A percentile compares a stretch with the other conserved stretches of the same genome.
phyloP scores from a whole-genome alignment of 1,140 invertebrate species.

The Brachionus rubens region DNA sequence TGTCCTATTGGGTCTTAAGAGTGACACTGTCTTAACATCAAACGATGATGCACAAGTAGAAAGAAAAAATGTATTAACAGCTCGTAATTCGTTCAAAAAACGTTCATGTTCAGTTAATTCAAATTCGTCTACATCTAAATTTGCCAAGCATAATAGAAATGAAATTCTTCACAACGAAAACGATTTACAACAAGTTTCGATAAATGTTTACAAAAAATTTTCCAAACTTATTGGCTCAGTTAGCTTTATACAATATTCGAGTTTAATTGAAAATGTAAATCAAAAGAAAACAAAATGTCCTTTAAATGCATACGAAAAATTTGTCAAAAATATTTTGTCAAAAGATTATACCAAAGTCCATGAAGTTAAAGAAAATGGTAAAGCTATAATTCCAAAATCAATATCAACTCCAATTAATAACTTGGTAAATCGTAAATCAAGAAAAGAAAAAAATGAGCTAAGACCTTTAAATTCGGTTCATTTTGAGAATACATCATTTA shows the following conservation, averaged over 20 bases:
- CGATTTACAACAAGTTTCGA: not conserved
- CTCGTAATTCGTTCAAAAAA: conserved; percentile 26
- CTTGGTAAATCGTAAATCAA: not conserved
- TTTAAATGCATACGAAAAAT: conserved; percentile 1
- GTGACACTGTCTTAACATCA: not conserved
- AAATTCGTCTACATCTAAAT: conserved; percentile 26
- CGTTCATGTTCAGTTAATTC: conserved; percentile 29
- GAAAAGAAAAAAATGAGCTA: not conserved
- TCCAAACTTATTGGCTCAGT: conserved; percentile 4
- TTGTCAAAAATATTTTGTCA: not conserved
- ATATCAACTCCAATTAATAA: not conserved
- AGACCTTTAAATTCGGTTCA: not conserved
- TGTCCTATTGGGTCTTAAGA: conserved; percentile 4
- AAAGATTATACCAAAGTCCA: not conserved
- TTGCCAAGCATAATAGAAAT: not conserved
- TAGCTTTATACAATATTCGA: not conserved
- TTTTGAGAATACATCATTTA: not conserved
- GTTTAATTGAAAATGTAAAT: not conserved
- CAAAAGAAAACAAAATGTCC: conserved; percentile 2
- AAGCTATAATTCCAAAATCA: conserved; percentile 8
- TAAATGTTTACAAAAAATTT: conserved; percentile 33
- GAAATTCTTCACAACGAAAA: not conserved
- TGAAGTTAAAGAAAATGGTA: not conserved
- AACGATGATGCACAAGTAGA: not conserved
- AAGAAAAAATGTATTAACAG: not conserved